phyloP scores from a whole-genome alignment of 2,797 vertebrate genomes.

The Sorex maritimensis region DNA sequence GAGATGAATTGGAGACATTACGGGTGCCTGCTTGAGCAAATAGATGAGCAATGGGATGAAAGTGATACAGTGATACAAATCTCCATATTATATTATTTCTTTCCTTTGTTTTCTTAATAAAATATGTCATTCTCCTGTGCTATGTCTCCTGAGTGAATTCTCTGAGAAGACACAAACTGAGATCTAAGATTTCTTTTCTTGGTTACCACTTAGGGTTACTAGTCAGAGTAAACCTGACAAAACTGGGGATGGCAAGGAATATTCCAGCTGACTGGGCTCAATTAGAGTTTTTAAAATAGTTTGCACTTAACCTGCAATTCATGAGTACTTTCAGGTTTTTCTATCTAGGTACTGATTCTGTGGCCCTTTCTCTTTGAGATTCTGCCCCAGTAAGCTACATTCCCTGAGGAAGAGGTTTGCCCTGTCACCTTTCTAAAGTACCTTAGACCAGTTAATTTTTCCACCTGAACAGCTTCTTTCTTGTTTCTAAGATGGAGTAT shows the following conservation, averaged over 20 bases:
- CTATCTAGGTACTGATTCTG: neutral
- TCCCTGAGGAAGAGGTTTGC: neutral
- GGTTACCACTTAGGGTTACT: too few relatives aligned
- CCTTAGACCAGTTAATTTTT: neutral
- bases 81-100: too few relatives aligned
- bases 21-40: too few relatives aligned
- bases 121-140: too few relatives aligned
- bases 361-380: neutral
- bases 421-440: neutral
- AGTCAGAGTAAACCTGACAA: neutral
- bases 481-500: too few relatives aligned
- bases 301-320: neutral
- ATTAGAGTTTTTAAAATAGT: neutral
- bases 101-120: too few relatives aligned
- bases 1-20: too few relatives aligned
- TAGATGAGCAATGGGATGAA: too few relatives aligned
- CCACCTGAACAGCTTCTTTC: neutral
- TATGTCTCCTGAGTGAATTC: too few relatives aligned
- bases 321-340: neutral
- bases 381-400: neutral
- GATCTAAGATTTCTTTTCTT: too few relatives aligned
- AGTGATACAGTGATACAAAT: too few relatives aligned
- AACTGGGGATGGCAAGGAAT: neutral
- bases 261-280: neutral
- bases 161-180: too few relatives aligned